Percentiles rank a stretch among this genome's conserved stretches.
Evolutionary conservation across 2,113 vertebrate genomes (phyloP).

Genomic region (Nicator chloris): DNA sequence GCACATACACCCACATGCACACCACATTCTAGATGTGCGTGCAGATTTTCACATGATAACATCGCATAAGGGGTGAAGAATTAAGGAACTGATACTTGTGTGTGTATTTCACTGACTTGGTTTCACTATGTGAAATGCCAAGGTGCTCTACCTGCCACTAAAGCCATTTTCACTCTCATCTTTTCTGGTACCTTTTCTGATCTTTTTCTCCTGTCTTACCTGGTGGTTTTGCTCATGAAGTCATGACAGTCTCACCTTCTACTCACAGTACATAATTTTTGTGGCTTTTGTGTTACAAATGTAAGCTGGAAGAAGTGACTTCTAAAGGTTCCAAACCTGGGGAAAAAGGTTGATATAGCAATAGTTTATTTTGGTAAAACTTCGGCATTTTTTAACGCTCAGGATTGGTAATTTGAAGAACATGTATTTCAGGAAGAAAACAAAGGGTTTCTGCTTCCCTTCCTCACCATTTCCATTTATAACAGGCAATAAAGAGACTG

Average conservation of each 20-base stretch:
- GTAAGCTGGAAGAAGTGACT: not conserved
- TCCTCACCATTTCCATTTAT: not conserved
- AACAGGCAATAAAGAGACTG: not conserved
- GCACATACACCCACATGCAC: not conserved
- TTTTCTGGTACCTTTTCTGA: not conserved
- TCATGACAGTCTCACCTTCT: not conserved
- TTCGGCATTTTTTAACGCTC: not conserved
- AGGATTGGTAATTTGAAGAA: not conserved
- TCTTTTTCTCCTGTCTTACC: not conserved
- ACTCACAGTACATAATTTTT: not conserved
- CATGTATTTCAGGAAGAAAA: not conserved
- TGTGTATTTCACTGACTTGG: not conserved
- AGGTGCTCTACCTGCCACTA: not conserved
- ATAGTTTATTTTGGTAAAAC: not conserved
- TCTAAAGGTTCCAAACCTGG: not conserved
- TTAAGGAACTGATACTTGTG: not conserved
- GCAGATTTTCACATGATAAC: not conserved
- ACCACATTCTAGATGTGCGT: not conserved
- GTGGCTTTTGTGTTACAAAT: not conserved
- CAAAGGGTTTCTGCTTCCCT: not conserved
- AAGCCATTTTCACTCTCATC: not conserved
- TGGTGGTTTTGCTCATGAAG: not conserved
- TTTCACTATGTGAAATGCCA: not conserved
- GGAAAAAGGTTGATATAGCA: not conserved
- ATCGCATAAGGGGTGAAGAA: not conserved